phyloP scores from a whole-genome alignment of 35 echinoderm and acorn worm genomes.

The Apostichopus californicus region DNA sequence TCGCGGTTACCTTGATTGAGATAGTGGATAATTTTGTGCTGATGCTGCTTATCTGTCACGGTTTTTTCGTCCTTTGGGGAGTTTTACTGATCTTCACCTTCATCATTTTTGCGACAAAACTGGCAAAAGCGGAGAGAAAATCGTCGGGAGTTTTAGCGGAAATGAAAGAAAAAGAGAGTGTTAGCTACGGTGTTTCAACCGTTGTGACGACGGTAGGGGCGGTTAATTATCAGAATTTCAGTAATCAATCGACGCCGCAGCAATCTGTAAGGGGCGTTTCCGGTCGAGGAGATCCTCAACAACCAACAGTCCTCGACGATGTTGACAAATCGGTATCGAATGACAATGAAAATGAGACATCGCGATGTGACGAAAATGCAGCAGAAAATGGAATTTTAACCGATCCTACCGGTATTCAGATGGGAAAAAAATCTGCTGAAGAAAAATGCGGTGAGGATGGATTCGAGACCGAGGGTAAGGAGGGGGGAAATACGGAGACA shows the following conservation, averaged over 20 bases:
- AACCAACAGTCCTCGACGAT: background rate
- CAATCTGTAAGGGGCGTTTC: background rate
- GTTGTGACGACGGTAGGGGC: background rate
- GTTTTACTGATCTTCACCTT: constrained; percentile 35
- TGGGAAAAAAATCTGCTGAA: too few relatives aligned
- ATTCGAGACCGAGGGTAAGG: too few relatives aligned
- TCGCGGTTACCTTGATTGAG: constrained; percentile 35
- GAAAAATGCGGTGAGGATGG: too few relatives aligned
- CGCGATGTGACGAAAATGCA: background rate
- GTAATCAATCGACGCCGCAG: background rate
- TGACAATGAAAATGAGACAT: background rate
- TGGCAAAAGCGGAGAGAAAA: constrained; percentile 2
- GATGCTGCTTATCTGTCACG: constrained; percentile 56
- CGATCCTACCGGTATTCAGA: too few relatives aligned
- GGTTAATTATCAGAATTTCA: background rate
- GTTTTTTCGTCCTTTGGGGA: constrained; percentile 62
- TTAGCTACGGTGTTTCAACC: background rate
- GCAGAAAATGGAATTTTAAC: too few relatives aligned
- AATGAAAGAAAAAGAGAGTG: constrained; percentile 30
- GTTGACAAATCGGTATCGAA: background rate
- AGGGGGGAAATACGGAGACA: too few relatives aligned
- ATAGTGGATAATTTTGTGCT: constrained; percentile 10
- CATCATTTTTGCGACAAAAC: constrained; percentile 20
- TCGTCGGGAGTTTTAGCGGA: constrained; percentile 8
- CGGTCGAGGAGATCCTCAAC: background rate